Evolutionary conservation across 2,888 invertebrate species (phyloP), one percentile per base, ranked within the genome.

Genomic region (Eulithis prunata): DNA sequence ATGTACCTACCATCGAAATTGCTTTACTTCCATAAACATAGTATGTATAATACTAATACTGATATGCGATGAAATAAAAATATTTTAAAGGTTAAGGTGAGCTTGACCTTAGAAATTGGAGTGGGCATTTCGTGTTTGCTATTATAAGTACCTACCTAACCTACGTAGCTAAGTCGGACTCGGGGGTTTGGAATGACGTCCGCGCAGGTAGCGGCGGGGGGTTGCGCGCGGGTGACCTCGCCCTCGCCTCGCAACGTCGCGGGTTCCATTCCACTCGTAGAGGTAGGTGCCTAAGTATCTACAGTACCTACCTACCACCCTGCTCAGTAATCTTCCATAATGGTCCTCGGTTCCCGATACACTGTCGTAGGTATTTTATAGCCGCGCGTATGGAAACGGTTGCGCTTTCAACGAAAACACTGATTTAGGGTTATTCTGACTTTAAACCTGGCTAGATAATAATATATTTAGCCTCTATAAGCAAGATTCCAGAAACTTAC

Each of bases 171-270:
- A 64, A 55, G 60, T 55, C 60, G 77, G 76, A 55, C 58, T 55
- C 60, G 77, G 76, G 75, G 78, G 79, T 78, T 78, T 77, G 76
- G 78, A 79, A 81, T 87, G 88, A 88, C 87, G 87, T 86, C 83
- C 82, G 81, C 78, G 81, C 78, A 89, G 88, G 89, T 87, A 83
- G 81, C 75, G 75, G 75, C 21, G 21, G 75, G 73, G 78, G 69
- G 69, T 70, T 41, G 77, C 78, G 80, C 82, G 73, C 82, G 77
- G 73, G 77, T 85, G 90, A 89, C 90, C 90, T 91, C 90, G 90
- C 86, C 84, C 85, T 83, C 78, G 32, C 32, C 32, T 3, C 32
- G 32, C 32, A 4, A 81, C 80, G 78, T 21, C 21, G 21, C 21
- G 21, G 21, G 21, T 21, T 21, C 21, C 21, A 21, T 21, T 21